phyloP scores from a whole-genome alignment of 2,888 invertebrate genomes.

The Timandra comae region DNA sequence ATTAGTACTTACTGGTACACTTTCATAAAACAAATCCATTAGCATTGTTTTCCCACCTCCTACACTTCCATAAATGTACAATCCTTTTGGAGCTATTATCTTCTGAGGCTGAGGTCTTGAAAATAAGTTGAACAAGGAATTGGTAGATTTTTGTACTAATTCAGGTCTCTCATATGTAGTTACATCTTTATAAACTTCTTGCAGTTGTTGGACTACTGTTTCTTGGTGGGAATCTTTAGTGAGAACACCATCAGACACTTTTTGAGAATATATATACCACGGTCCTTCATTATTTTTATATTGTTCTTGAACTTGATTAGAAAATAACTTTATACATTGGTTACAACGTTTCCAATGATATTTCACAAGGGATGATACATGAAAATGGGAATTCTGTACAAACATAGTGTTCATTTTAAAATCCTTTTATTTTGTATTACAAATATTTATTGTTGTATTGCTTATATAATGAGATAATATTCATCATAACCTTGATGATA shows the following conservation, averaged over 20 bases:
- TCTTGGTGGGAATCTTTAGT: conserved; percentile 84
- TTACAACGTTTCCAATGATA: conserved; percentile 46
- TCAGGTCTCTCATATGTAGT: conserved; percentile 70
- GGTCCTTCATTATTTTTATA: conserved; percentile 53
- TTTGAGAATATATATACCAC: conserved; percentile 71
- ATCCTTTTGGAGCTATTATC: conserved; percentile 81
- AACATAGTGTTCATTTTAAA: conserved; percentile 45
- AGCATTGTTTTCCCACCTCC: conserved; percentile 99
- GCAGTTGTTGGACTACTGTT: conserved; percentile 81
- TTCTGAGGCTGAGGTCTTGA: conserved; percentile 52
- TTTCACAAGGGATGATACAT: conserved; percentile 39
- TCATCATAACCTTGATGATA: conserved; percentile 25
- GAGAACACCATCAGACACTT: conserved; percentile 77
- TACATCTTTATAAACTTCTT: conserved; percentile 81
- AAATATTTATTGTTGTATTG: too few species aligned
- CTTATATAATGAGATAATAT: conserved; percentile 12
- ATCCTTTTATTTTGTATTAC: conserved; percentile 2
- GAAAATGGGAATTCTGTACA: conserved; percentile 36
- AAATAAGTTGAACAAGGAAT: conserved; percentile 54
- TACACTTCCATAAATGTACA: conserved; percentile 93
- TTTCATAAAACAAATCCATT: conserved; percentile 97
- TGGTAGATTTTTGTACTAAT: conserved; percentile 26
- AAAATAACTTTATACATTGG: conserved; percentile 48
- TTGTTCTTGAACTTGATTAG: conserved; percentile 42
- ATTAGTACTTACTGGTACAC: conserved; percentile 48